Base-by-base conservation (phyloP, 2,113 vertebrate species). In the Maccullochella peelii region DNA sequence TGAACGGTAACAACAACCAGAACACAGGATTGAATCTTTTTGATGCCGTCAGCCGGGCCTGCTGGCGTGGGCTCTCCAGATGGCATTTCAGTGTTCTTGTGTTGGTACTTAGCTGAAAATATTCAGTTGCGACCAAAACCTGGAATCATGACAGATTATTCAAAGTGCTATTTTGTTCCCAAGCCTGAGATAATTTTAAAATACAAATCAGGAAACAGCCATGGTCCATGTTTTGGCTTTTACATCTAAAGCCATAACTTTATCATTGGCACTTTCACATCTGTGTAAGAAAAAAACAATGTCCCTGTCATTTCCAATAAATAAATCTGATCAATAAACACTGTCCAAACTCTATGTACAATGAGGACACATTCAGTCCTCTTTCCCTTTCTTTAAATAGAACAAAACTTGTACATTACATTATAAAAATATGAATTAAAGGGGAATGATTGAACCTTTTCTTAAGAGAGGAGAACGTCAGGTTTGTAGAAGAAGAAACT, bases 371-470 rank as follows among this genome's bases (percentile, higher is more conserved):
- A 36, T 62, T 77, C 76, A 38, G 68, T 77, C 67, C 59, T 61
- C 52, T 55, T 66, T 82, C 38, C 63, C 65, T 62, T 80, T 85
- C 80, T 87, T 90, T 82, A 84, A 85, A 91, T 82, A 84, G 30
- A 92, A 88, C 73, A 75, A 68, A 90, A 78, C 82, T 65, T 69
- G 70, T 76, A 92, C 87, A 82, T 74, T 83, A 84, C 63, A 67
- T 86, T 93, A 91, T 89, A 93, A 94, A 95, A 94, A 93, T 92
- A 93, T 88, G 67, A 92, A 80, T 91, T 90, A 90, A 87, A 89
- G 86, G 88, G 85, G 72, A 86, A 86, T 90, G 71, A 86, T 52
- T 83, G 25, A 55, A 85, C 30, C 73, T 89, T 82, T 77, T 36
- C 77, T 78, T 66, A 27, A 83, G 77, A 83, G 73, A 87, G 68